Percentiles rank a stretch among this genome's conserved stretches.
phyloP scores from a whole-genome alignment of 1,140 invertebrate genomes.

The Ptiloglossa arizonensis region DNA sequence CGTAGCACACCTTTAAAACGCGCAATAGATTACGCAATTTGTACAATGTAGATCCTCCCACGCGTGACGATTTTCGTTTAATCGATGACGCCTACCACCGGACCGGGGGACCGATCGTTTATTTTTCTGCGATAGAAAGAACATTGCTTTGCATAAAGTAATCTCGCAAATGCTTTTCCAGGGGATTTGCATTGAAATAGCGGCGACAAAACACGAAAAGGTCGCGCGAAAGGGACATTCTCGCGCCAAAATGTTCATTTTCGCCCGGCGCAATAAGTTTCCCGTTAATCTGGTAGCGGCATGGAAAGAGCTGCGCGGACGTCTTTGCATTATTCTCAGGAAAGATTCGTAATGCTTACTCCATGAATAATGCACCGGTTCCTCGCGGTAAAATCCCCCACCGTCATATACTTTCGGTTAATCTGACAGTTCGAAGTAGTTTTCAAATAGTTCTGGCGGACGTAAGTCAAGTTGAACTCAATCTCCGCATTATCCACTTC shows the following conservation, averaged over 20 bases:
- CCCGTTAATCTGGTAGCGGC: conserved; percentile 60
- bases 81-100: no score
- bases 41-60: no score
- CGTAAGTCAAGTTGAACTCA: conserved; percentile 63
- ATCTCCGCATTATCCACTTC: conserved; percentile 66
- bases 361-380: conserved; percentile 65
- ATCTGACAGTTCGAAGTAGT: conserved; percentile 68
- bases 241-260: conserved; percentile 29
- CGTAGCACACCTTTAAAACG: no score
- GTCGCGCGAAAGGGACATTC: neutral
- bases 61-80: no score
- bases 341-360: conserved; percentile 63
- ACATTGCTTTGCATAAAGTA: neutral
- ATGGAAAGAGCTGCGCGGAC: conserved; percentile 38
- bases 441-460: conserved; percentile 67
- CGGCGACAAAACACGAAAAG: neutral
- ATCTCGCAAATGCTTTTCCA: neutral
- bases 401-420: conserved; percentile 66
- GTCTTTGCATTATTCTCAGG: conserved; percentile 62
- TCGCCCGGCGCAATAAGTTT: conserved; percentile 58
- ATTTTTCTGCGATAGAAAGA: neutral
- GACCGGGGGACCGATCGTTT: neutral
- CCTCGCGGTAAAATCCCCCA: conserved; percentile 55
- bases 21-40: no score
- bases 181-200: conserved; percentile 1